Percentiles rank a stretch among this genome's conserved stretches.
Conservation (phyloP, 2,113 vertebrate genomes). For the Ceyx melanurus region DNA sequence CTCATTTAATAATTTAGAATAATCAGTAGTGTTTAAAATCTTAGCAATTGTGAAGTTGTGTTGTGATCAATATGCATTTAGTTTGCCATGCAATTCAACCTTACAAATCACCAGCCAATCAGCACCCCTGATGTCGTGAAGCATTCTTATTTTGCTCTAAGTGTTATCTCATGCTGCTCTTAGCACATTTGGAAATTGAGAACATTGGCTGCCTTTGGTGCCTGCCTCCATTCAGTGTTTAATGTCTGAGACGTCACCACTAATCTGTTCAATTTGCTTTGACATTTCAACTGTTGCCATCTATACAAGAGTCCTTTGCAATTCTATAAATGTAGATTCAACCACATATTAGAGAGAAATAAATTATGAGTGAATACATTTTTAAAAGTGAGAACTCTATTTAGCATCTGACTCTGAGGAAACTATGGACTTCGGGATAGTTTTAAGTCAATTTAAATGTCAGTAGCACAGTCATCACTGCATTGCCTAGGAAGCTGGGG, state of each 20-base stretch:
- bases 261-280: background rate
- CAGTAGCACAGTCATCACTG: background rate
- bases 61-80: conserved; percentile 52
- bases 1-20: conserved; percentile 58
- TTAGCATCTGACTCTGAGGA: background rate
- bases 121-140: conserved; percentile 47
- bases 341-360: background rate
- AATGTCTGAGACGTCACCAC: background rate
- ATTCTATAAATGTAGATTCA: background rate
- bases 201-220: conserved; percentile 31
- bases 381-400: background rate
- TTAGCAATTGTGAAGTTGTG: conserved; percentile 43
- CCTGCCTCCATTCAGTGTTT: background rate
- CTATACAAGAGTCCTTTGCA: background rate
- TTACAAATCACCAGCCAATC: conserved; percentile 62
- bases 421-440: background rate
- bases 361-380: background rate
- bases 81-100: conserved; percentile 32
- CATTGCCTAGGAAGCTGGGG: background rate
- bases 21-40: conserved; percentile 58
- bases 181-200: conserved; percentile 37
- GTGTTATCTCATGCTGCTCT: conserved; percentile 49
- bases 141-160: conserved; percentile 39
- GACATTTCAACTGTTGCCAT: background rate
- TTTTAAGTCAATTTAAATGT: background rate